Evolutionary conservation across 2,888 invertebrate species (phyloP).

Genomic region (Apodemia zela): DNA sequence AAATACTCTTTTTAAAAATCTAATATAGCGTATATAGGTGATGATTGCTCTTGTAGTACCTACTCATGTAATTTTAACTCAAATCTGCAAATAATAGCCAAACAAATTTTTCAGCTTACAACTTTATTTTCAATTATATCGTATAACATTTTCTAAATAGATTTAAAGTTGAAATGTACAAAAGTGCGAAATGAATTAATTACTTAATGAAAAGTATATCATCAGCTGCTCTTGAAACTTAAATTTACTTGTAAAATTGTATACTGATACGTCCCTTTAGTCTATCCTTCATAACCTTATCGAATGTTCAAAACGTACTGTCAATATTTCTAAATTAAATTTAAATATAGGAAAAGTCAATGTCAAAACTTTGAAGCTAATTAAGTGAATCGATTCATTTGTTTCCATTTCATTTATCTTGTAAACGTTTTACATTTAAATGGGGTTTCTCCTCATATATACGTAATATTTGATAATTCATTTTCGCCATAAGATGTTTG

Average conservation of each 20-base stretch:
- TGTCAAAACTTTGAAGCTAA: constrained; percentile 48
- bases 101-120: too few species aligned
- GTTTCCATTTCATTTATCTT: constrained; percentile 20
- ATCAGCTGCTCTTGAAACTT: not conserved
- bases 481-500: not conserved
- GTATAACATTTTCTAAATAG: too few species aligned
- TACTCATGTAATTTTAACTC: too few species aligned
- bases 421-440: constrained; percentile 14
- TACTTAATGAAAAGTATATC: too few species aligned
- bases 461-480: constrained; percentile 15
- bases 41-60: too few species aligned
- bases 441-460: constrained; percentile 5
- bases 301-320: constrained; percentile 72
- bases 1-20: too few species aligned
- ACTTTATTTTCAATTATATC: too few species aligned
- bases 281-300: constrained; percentile 37
- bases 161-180: too few species aligned
- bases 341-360: constrained; percentile 51
- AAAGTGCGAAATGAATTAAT: too few species aligned
- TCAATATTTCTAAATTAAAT: constrained; percentile 60
- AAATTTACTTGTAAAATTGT: not conserved
- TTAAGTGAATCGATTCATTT: constrained; percentile 35
- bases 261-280: not conserved
- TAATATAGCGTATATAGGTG: too few species aligned
- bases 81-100: too few species aligned